These are phyloP conservation scores for Platyura marginata DNA, from an alignment of 1,140 invertebrate species.

Conservation along the genomic window DNA sequence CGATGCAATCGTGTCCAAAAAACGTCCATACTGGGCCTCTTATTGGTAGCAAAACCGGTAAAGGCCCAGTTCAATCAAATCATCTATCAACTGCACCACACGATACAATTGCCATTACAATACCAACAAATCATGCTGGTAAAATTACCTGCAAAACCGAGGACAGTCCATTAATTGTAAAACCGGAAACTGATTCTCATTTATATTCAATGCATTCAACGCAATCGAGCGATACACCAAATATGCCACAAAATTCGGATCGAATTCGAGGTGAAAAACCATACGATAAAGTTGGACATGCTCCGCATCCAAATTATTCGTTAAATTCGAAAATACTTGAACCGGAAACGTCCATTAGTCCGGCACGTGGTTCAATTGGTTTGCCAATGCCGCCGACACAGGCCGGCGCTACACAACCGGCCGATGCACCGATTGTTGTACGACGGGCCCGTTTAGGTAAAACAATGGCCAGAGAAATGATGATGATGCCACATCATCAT, in stretches of 20 bases:
- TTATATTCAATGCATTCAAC: not conserved
- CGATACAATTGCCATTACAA: not conserved
- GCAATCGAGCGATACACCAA: not conserved
- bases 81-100: not conserved
- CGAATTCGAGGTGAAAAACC: not conserved
- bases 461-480: constrained; percentile 38
- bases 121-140: not conserved
- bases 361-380: constrained; percentile 39
- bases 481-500: constrained; percentile 11
- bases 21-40: constrained; percentile 91
- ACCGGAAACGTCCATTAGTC: constrained; percentile 29
- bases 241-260: not conserved
- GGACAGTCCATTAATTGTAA: not conserved
- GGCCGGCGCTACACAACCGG: constrained; percentile 14
- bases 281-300: not conserved
- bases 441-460: constrained; percentile 45
- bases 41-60: constrained; percentile 50
- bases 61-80: constrained; percentile 4
- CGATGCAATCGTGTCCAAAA: constrained; percentile 83
- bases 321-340: constrained; percentile 12
- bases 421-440: constrained; percentile 8
- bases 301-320: constrained; percentile 16
- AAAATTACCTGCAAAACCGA: not conserved
- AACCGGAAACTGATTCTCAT: constrained; percentile 3
- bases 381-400: constrained; percentile 32